Conservation (phyloP, 2,797 vertebrate genomes). For the Pangasius macronema region DNA sequence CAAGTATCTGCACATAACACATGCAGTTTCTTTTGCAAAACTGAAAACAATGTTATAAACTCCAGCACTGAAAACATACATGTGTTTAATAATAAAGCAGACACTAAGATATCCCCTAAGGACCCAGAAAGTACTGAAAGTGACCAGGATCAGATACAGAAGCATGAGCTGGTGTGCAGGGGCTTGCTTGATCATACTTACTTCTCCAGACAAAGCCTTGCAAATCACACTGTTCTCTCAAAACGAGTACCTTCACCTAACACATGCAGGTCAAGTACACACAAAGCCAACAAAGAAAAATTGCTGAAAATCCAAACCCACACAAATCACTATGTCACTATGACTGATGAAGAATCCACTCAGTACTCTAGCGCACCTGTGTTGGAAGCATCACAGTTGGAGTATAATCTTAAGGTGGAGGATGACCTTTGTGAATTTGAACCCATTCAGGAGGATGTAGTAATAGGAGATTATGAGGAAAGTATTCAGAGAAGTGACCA, state of each 20-base stretch:
- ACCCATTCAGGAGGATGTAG: constrained; percentile 26
- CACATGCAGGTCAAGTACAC: background rate
- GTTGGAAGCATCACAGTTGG: background rate
- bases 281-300: background rate
- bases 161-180: background rate
- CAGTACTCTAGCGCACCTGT: background rate
- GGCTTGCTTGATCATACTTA: constrained; percentile 21
- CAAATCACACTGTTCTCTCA: background rate
- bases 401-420: background rate
- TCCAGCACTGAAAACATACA: background rate
- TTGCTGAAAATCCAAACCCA: no score
- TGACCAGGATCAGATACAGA: background rate
- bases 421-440: background rate
- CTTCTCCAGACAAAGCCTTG: background rate
- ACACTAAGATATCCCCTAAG: background rate
- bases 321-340: background rate
- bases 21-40: no score
- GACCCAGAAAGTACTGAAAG: background rate
- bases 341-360: background rate
- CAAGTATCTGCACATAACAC: background rate
- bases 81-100: background rate
- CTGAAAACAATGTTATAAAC: background rate
- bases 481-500: background rate
- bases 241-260: background rate
- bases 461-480: constrained; percentile 24